A percentile compares a stretch with the other conserved stretches of the same genome.
Evolutionary conservation across 2,888 invertebrate species (phyloP).

Genomic region (Sphecodes monilicornis): DNA sequence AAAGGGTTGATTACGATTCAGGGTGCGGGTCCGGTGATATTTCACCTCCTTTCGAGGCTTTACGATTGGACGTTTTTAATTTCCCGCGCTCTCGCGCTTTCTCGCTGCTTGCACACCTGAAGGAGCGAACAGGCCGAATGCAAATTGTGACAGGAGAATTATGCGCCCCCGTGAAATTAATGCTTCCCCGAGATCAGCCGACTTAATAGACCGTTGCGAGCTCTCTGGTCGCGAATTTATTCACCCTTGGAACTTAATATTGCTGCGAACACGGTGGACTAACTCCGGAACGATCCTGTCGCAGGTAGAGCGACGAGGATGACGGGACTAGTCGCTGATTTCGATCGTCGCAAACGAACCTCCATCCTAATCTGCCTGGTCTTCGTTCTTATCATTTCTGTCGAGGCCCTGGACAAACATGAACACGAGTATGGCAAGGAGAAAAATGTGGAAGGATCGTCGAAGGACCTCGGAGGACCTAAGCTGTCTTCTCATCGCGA

Average conservation of each 20-base stretch:
- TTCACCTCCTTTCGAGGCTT: slow-evolving; percentile 80
- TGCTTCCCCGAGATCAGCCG: slow-evolving; percentile 72
- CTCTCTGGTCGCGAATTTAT: slow-evolving; percentile 60
- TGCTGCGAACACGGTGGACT: slow-evolving; percentile 22
- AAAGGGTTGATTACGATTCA: slow-evolving; percentile 81
- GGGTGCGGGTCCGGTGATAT: slow-evolving; percentile 77
- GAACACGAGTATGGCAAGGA: background rate
- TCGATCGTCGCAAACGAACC: slow-evolving; percentile 12
- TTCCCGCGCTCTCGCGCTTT: slow-evolving; percentile 72
- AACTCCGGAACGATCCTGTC: background rate
- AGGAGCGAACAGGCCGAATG: slow-evolving; percentile 74
- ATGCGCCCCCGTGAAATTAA: slow-evolving; percentile 77
- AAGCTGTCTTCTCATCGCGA: background rate
- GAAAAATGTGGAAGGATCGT: background rate
- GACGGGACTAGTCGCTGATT: background rate
- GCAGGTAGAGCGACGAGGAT: slow-evolving; percentile 42
- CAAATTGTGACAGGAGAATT: slow-evolving; percentile 82
- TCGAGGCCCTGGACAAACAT: background rate
- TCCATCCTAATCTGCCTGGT: slow-evolving; percentile 37
- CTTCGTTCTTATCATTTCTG: slow-evolving; percentile 7
- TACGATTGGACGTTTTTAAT: slow-evolving; percentile 84
- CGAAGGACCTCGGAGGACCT: background rate
- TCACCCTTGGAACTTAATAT: slow-evolving; percentile 34
- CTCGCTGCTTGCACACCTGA: slow-evolving; percentile 49
- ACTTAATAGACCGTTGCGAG: slow-evolving; percentile 70